Base-by-base conservation (phyloP, 2,113 vertebrate species). In the Pedionomus torquatus region DNA sequence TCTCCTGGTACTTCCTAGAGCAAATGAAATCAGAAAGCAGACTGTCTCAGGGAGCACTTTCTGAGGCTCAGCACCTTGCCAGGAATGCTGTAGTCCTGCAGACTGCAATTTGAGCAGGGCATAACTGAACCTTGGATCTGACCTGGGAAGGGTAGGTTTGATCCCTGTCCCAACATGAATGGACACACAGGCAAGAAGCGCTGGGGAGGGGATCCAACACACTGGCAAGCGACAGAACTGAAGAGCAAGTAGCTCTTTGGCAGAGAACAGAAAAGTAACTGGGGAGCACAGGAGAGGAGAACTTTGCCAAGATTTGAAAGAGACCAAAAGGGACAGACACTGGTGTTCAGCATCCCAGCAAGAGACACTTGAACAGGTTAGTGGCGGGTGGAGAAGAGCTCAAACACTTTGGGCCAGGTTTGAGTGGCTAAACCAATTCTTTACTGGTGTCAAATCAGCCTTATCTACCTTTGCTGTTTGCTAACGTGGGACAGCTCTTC, bases 391-490 rank as follows among this genome's bases (percentile, higher is more conserved):
- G 19, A 26, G 74, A 69, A 33, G 18, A 51, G 58, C 90, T 84
- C 39, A 23, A 19, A 17, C 41, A 4, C 18, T 33, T 54, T 18
- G 39, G 57, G 70, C 11, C 71, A 58, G 44, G 9, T n/a, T 10
- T 7, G 31, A 35, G 15, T 5, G 24, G 39, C 44, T 16, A 19
- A 43, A 60, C 1, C 43, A 44, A 7, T 11, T 11, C 19, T 30
- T 12, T 2, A 3, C 11, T 28, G 63, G 23, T 26, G 13, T 35
- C 63, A 19, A 19, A 0, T 8, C 35, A 39, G 58, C 33, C 13
- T n/a, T 65, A 35, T 19, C 23, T 37, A 0, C 39, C 48, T 71
- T 18, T 25, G 37, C 58, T 39, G 33, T 35, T 60, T 33, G 68
- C 63, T 49, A 3, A 23, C 16, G 13, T 2, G n/a, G 33, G 49